These are phyloP conservation scores for Phalloptychus januarius DNA, from an alignment of 2,797 vertebrate genomes.

Conservation along the genomic window DNA sequence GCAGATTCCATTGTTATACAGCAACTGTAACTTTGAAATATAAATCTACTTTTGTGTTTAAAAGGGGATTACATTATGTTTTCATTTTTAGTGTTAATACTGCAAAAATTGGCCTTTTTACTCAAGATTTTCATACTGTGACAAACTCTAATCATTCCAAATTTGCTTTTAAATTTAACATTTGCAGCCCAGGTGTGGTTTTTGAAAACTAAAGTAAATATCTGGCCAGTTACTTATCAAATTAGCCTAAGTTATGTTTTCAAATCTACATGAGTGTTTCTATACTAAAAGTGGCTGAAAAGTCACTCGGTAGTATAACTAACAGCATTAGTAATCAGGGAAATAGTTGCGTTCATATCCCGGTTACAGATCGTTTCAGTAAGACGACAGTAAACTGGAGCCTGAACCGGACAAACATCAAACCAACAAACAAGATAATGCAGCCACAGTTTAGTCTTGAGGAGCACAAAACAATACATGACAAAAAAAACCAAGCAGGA, in stretches of 20 bases:
- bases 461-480: constrained; percentile 49
- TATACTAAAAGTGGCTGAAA: background rate
- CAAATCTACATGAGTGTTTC: background rate
- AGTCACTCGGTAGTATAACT: background rate
- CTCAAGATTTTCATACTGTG: background rate
- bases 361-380: background rate
- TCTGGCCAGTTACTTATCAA: background rate
- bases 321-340: background rate
- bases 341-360: background rate
- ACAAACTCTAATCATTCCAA: background rate
- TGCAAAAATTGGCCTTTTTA: background rate
- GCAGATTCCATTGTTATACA: background rate
- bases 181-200: background rate
- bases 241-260: background rate
- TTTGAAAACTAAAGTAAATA: background rate
- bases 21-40: background rate
- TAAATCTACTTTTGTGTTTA: background rate
- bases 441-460: constrained; percentile 47
- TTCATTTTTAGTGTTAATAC: background rate
- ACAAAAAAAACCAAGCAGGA: constrained; percentile 33
- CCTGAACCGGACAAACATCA: constrained; percentile 14
- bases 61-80: background rate
- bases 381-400: constrained; percentile 7
- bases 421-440: constrained; percentile 13
- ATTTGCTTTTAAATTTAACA: background rate